Conservation (phyloP, 1,140 invertebrate genomes). For the Whitmania pigra region DNA sequence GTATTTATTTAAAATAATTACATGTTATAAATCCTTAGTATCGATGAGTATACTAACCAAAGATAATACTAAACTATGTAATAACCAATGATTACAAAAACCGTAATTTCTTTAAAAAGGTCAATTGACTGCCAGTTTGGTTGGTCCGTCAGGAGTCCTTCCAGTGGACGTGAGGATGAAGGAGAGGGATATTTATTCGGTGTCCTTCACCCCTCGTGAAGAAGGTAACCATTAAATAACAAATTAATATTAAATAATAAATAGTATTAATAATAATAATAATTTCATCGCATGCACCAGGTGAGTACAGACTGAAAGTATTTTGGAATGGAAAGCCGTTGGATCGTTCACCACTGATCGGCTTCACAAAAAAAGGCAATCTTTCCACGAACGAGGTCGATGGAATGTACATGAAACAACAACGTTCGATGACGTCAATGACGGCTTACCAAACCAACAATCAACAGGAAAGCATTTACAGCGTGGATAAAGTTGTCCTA, state of each 20-base stretch:
- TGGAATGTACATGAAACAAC: background rate
- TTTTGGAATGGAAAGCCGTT: constrained; percentile 10
- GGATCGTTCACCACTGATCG: constrained; percentile 8
- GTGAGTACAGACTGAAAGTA: constrained; percentile 11
- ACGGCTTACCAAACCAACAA: background rate
- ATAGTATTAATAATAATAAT: too few relatives aligned
- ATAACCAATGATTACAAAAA: constrained; percentile 18
- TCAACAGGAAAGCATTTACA: constrained; percentile 27
- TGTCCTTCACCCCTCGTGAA: constrained; percentile 7
- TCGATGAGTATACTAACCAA: too few relatives aligned
- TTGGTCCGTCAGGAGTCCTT: constrained; percentile 32
- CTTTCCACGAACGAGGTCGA: background rate
- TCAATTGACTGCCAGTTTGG: constrained; percentile 56
- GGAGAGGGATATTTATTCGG: constrained; percentile 1
- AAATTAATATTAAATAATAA: too few relatives aligned
- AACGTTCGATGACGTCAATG: background rate
- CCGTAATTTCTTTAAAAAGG: constrained; percentile 35
- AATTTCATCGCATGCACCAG: background rate
- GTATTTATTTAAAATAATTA: too few relatives aligned
- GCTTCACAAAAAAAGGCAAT: background rate
- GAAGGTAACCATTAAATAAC: background rate
- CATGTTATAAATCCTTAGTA: too few relatives aligned
- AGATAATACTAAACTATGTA: too few relatives aligned
- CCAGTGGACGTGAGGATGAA: constrained; percentile 23
- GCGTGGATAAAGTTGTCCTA: constrained; percentile 44